Evolutionary conservation across 2,797 vertebrate species (phyloP).

Genomic region (Pseudopleuronectes americanus): DNA sequence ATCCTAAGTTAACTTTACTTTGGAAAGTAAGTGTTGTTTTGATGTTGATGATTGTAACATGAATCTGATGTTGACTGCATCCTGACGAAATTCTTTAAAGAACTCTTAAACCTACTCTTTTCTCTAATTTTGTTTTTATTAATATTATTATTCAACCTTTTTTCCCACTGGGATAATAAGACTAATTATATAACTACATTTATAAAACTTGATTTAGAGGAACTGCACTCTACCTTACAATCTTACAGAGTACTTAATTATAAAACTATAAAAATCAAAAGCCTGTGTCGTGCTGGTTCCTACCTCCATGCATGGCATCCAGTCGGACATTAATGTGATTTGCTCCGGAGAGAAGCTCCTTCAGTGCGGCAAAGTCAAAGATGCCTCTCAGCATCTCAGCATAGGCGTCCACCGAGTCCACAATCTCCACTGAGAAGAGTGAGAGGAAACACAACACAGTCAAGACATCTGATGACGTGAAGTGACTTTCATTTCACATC

Average conservation of each 20-base stretch:
- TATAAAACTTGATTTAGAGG: neutral
- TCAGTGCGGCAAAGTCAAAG: conserved; percentile 94
- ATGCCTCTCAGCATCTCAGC: conserved; percentile 94
- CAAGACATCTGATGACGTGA: neutral
- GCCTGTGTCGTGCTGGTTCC: neutral
- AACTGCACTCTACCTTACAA: neutral
- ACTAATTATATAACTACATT: no score
- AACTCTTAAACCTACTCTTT: no score
- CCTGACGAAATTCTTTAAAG: no score
- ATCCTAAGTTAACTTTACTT: no score
- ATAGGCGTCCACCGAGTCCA: conserved; percentile 96
- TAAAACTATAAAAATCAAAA: no score
- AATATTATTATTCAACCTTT: no score
- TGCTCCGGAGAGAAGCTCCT: conserved; percentile 92
- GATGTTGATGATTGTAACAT: no score
- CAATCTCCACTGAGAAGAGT: conserved; percentile 91
- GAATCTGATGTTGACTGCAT: no score
- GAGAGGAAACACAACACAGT: conserved; percentile 9
- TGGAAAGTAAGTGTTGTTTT: no score
- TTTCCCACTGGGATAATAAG: no score
- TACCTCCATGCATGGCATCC: conserved; percentile 99
- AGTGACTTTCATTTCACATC: neutral
- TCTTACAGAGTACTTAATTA: no score
- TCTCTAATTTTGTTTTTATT: no score
- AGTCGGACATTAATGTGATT: conserved; percentile 92